A percentile compares a stretch with the other conserved stretches of the same genome.
Conservation (phyloP, 2,888 invertebrate species). For the Thymelicus acteon region DNA sequence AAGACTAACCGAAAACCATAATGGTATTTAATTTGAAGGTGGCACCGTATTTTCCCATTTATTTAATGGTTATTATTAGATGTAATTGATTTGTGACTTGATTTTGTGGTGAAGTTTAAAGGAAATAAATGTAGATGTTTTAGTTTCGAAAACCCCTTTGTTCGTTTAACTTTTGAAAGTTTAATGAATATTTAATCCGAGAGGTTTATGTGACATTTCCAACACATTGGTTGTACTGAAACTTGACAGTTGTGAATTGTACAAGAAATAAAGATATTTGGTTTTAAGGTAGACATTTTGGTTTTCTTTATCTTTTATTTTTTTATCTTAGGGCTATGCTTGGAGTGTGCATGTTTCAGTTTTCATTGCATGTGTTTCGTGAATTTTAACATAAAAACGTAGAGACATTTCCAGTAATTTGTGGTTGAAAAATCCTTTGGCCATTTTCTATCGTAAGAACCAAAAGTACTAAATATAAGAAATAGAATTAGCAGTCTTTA, state of each 20-base stretch:
- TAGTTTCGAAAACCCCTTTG: constrained; percentile 41
- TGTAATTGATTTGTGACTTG: constrained; percentile 59
- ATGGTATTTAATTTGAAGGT: constrained; percentile 54
- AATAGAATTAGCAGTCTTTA: constrained; percentile 78
- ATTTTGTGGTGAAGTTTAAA: constrained; percentile 41
- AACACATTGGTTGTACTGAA: constrained; percentile 64
- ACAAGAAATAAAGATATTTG: constrained; percentile 77
- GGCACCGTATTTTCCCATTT: constrained; percentile 58
- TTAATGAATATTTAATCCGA: constrained; percentile 38
- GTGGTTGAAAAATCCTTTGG: constrained; percentile 23
- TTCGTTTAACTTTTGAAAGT: constrained; percentile 31
- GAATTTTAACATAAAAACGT: constrained; percentile 33
- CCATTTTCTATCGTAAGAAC: constrained; percentile 62
- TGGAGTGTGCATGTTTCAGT: constrained; percentile 72
- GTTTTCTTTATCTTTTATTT: constrained; percentile 67
- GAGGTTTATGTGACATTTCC: constrained; percentile 43
- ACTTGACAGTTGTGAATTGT: constrained; percentile 77
- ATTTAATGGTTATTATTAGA: constrained; percentile 58
- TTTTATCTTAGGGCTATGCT: constrained; percentile 56
- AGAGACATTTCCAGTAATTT: constrained; percentile 56
- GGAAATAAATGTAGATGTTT: constrained; percentile 41
- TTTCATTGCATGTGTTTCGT: constrained; percentile 64
- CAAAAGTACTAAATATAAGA: constrained; percentile 75
- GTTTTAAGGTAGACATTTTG: constrained; percentile 69
- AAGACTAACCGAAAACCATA: constrained; percentile 15